These are phyloP conservation scores for Sander vitreus DNA, from an alignment of 2,113 vertebrate genomes.

Conservation along the genomic window DNA sequence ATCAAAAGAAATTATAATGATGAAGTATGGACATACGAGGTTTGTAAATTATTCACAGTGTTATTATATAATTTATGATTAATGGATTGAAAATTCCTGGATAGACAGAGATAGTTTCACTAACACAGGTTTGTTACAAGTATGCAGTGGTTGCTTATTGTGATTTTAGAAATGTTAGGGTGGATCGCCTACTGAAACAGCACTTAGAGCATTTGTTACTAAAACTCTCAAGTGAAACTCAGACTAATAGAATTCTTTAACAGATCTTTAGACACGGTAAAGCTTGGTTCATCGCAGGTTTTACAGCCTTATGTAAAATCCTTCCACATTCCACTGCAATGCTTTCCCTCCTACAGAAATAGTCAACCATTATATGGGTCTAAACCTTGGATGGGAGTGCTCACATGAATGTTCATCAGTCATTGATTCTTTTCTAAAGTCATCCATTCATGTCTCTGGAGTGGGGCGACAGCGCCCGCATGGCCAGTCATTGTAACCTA, in stretches of 20 bases:
- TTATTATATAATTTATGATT: not conserved
- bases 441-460: constrained; percentile 39
- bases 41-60: too few relatives aligned
- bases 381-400: constrained; percentile 6
- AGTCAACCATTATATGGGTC: not conserved
- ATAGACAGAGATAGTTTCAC: not conserved
- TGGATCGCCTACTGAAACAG: not conserved
- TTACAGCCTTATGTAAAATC: constrained; percentile 32
- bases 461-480: constrained; percentile 1
- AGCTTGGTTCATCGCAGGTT: constrained; percentile 6
- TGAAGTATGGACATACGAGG: too few relatives aligned
- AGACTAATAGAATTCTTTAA: constrained; percentile 9
- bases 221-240: not conserved
- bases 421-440: constrained; percentile 44
- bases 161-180: too few relatives aligned
- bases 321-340: not conserved
- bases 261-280: not conserved
- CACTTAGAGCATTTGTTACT: not conserved
- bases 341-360: constrained; percentile 7
- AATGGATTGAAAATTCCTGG: not conserved
- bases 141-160: not conserved
- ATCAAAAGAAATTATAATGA: too few relatives aligned
- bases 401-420: constrained; percentile 40
- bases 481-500: constrained; percentile 48
- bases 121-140: not conserved